Evolutionary conservation across 2,797 vertebrate genomes (phyloP), one percentile per base, ranked within the genome.

Genomic region (Labeo calbasu): DNA sequence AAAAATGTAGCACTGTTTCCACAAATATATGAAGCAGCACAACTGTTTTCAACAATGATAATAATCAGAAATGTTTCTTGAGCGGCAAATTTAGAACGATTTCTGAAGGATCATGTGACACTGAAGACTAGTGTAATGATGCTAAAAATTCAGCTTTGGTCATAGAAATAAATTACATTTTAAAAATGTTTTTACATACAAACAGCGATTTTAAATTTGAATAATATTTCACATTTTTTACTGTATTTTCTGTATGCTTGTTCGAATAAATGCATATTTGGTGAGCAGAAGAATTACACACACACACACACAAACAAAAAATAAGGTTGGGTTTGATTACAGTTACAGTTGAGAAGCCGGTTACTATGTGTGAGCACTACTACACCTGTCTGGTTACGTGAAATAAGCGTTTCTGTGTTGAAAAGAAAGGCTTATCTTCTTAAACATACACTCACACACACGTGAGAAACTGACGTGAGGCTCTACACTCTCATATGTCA

Each of bases 381-480:
- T 63, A 14, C n/a, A 21, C 6, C 11, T 79, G 59, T 32, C 28
- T 66, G 25, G 46, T 79, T 51, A 32, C 59, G 7, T 66, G 77
- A 28, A 65, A 32, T 50, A n/a, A 28, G 17, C 25, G 61, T 80
- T 55, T 69, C 40, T 48, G 66, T 10, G 36, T 6, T 48, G 36
- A 57, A 40, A 13, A 23, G n/a, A 57, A 19, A 69, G 48, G 4
- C 48, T 69, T 51, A 69, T 79, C 63, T 9, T 43, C 50, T 28
- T 69, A 79, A 66, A 69, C 63, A 80, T 10, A 80, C 78, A 66
- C 66, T 19, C 28, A 68, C 10, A 32, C 51, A 59, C 43, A 65
- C 13, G 10, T 82, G 46, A 75, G 15, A 25, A 23, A n/a, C 57
- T 50, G 69, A 7, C 17, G 12, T 3, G 12, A 50, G 59, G 48